Evolutionary conservation across 1,140 invertebrate species (phyloP), one percentile per base, ranked within the genome.

Genomic region (Drosophila yakuba): DNA sequence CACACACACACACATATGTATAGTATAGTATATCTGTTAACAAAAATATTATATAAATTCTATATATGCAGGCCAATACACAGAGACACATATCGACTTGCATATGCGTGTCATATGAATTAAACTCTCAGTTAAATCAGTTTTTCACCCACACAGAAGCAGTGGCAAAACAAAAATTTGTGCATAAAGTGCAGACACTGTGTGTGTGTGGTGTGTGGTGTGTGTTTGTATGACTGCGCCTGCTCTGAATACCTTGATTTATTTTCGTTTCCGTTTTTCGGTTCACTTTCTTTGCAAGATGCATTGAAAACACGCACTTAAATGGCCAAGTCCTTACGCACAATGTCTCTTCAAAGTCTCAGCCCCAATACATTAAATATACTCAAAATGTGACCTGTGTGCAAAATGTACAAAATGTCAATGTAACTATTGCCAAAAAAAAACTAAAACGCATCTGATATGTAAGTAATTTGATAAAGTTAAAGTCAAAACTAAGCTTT

Each of bases 121-220:
- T 74, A 63, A 54, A 51, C 63, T 74, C 38, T 32, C 72, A 74
- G 58, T 41, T 41, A 74, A 74, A 68, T 68, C 50, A 60, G 54
- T 64, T 67, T 59, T 15, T 47, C 17, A 35, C 44, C 47, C 56
- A 57, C 61, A 39, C 50, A 43, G 8, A 43, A 35, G 20, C 39
- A 36, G 38, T 14, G 25, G 15, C 38, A 56, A 41, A 50, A 39
- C n/a, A 44, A 23, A 50, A 48, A 41, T 25, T 38, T 57, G 20
- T 36, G 32, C 55, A 35, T 15, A 41, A 25, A 20, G 47, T 54
- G 28, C 45, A 28, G n/a, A 50, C 6, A 20, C 20, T 1, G 20
- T 50, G 25, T 43, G 11, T 10, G 5, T 28, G 12, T 8, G 17
- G 25, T 43, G 11, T 14, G 5, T 28, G 23, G 11, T 14, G 5